phyloP scores from a whole-genome alignment of 2,797 vertebrate genomes.

The Gymnodraco acuticeps region DNA sequence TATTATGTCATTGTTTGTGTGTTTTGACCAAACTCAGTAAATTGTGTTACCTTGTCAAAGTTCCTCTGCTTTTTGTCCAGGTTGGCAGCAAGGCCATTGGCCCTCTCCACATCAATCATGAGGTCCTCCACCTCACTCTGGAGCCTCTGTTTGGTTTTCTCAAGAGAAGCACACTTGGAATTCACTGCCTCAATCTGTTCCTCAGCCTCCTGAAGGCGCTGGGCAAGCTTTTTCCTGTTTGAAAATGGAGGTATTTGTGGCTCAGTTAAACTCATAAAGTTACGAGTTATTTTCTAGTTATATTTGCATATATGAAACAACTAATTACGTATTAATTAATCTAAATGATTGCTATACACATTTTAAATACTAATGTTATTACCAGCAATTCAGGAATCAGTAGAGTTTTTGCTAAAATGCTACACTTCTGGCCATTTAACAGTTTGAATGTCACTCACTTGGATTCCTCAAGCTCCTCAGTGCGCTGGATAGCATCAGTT shows the following conservation, averaged over 20 bases:
- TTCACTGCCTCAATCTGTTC: slow-evolving; percentile 86
- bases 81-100: slow-evolving; percentile 83
- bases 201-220: slow-evolving; percentile 90
- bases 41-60: slow-evolving; percentile 80
- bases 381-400: no score
- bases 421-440: neutral
- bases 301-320: no score
- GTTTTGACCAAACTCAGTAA: neutral
- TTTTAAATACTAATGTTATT: no score
- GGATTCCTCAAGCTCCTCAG: slow-evolving; percentile 68
- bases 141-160: slow-evolving; percentile 89
- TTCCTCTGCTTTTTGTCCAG: slow-evolving; percentile 88
- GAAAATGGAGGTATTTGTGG: neutral
- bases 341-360: no score
- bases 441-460: slow-evolving; percentile 60
- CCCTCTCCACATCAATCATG: slow-evolving; percentile 88
- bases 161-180: slow-evolving; percentile 87
- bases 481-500: slow-evolving; percentile 87
- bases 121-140: slow-evolving; percentile 90
- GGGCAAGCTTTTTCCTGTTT: slow-evolving; percentile 88
- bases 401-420: neutral
- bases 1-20: neutral
- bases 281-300: no score
- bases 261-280: no score
- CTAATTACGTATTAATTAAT: no score